Evolutionary conservation across 2,888 invertebrate genomes (phyloP), one percentile per base, ranked within the genome.

Genomic region (Catocala sponsa): DNA sequence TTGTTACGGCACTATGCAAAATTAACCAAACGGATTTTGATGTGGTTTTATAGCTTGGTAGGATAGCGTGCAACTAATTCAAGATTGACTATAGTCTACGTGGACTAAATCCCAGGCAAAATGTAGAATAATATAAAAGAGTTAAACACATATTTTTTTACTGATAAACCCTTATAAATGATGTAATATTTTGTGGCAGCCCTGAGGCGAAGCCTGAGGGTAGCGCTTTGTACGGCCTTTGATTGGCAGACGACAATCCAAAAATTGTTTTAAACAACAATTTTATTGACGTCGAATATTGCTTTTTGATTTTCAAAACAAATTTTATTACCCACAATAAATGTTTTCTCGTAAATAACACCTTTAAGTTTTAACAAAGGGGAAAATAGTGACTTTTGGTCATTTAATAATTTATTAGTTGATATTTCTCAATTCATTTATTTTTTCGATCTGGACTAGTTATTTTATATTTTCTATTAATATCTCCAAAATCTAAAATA

Each of bases 221-320:
- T 59, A 67, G 61, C 72, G 65, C 86, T 87, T 87, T 87, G 84
- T 82, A 67, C 59, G 56, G 48, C 75, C 51, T 73, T 79, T 88
- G 86, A 88, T 88, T 88, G 87, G 80, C 86, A 87, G 80, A 85
- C 78, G 82, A 84, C 81, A 83, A 82, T 79, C 75, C 78, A 77
- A 81, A 85, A 85, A 82, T 81, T 76, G 70, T 78, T 82, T 75
- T 74, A 78, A 71, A 78, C 74, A 80, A 76, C 74, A 71, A 77
- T 70, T 79, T 77, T 76, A 74, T 72, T 80, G 74, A 76, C 71
- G 68, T 65, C 55, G 54, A 63, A 69, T 66, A 62, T 68, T 64
- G 42, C 64, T 67, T 52, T 72, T 67, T 55, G 53, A 55, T 63
- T 63, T 42, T 51, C 46, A 12, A 46, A 63, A 63, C 58, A 32